Percentiles rank a stretch among this genome's conserved stretches.
Conservation (phyloP, 2,797 vertebrate species). For the Cyclopterus lumpus region DNA sequence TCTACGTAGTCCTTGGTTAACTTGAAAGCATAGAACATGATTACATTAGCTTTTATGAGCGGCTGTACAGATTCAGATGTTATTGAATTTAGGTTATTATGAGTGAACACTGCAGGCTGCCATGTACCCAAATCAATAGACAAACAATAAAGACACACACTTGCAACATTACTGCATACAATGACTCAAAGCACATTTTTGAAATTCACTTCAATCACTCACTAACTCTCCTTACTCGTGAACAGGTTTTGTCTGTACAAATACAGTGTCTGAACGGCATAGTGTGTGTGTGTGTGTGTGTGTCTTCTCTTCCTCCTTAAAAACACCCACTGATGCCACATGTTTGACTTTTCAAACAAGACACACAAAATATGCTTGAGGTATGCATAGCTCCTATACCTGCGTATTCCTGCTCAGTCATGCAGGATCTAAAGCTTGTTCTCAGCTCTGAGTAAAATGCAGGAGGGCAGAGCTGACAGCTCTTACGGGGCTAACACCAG, state of each 20-base stretch:
- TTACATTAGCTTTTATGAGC: slow-evolving; percentile 37
- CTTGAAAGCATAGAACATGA: slow-evolving; percentile 14
- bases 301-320: neutral
- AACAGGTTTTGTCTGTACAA: neutral
- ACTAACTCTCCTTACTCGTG: neutral
- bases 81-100: slow-evolving; percentile 44
- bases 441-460: neutral
- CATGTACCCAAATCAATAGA: slow-evolving; percentile 12
- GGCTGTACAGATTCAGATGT: slow-evolving; percentile 20
- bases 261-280: neutral
- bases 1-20: slow-evolving; percentile 11
- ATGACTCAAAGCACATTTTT: neutral
- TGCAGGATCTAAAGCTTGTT: neutral
- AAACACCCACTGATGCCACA: neutral
- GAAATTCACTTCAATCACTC: neutral
- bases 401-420: neutral
- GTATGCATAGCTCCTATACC: neutral
- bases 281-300: neutral
- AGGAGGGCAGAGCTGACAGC: neutral
- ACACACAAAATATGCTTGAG: neutral
- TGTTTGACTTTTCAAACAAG: neutral
- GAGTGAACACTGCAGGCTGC: neutral
- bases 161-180: neutral
- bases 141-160: neutral
- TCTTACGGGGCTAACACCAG: neutral